Conservation (phyloP, 2,888 invertebrate species). For the Eristalinus sepulchralis region DNA sequence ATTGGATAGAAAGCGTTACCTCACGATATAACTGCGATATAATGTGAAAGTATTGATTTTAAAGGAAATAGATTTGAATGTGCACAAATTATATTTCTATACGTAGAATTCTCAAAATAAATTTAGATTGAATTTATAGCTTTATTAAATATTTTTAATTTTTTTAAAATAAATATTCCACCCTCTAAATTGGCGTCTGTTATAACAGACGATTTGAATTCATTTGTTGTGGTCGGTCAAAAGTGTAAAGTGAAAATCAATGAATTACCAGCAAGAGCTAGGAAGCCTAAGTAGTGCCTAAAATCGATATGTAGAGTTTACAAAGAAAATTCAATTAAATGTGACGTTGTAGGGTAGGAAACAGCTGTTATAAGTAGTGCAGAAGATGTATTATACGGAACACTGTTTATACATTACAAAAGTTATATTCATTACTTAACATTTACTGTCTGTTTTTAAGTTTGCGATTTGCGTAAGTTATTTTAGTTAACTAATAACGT, state of each 20-base stretch:
- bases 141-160: too few relatives aligned
- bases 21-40: slow-evolving; percentile 19
- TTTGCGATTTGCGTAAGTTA: too few relatives aligned
- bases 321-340: slow-evolving; percentile 39
- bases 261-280: slow-evolving; percentile 30
- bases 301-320: slow-evolving; percentile 50
- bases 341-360: not conserved
- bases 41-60: slow-evolving; percentile 45
- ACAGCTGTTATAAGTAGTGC: not conserved
- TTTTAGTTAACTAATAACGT: too few relatives aligned
- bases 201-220: slow-evolving; percentile 6
- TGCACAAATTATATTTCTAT: not conserved
- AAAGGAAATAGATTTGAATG: not conserved
- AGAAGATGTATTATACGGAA: not conserved
- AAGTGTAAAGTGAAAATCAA: slow-evolving; percentile 52
- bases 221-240: not conserved
- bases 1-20: slow-evolving; percentile 35
- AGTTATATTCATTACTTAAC: too few relatives aligned
- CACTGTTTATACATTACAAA: too few relatives aligned
- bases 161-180: too few relatives aligned
- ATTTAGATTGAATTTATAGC: too few relatives aligned
- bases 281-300: slow-evolving; percentile 63
- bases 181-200: too few relatives aligned
- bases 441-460: too few relatives aligned
- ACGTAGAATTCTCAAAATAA: not conserved